phyloP scores from a whole-genome alignment of 2,113 vertebrate species.

The Mesocricetus auratus region DNA sequence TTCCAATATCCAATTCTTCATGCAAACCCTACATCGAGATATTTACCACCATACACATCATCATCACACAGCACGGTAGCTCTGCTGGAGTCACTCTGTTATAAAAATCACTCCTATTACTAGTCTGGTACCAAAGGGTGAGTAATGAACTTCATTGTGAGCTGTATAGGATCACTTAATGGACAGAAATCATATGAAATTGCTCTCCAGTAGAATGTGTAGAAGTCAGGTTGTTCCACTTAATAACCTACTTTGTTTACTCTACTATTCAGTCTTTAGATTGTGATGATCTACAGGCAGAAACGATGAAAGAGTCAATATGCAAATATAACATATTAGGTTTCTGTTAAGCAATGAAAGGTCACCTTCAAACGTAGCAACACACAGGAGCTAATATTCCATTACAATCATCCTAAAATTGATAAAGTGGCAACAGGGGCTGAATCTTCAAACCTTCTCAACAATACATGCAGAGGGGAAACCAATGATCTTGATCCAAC shows the following conservation, averaged over 20 bases:
- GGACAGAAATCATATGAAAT: constrained; percentile 63
- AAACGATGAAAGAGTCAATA: neutral
- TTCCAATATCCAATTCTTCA: constrained; percentile 56
- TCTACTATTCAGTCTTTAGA: constrained; percentile 38
- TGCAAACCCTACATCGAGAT: constrained; percentile 49
- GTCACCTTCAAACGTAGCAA: constrained; percentile 11
- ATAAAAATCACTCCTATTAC: constrained; percentile 60
- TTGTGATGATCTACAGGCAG: neutral
- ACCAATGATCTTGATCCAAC: neutral
- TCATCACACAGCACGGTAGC: constrained; percentile 41
- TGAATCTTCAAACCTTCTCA: neutral
- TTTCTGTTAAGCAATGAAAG: constrained; percentile 34
- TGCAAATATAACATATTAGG: constrained; percentile 4
- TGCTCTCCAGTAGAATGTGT: constrained; percentile 52
- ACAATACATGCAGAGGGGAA: neutral
- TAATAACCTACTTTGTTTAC: constrained; percentile 27
- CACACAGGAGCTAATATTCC: neutral
- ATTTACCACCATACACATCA: constrained; percentile 62
- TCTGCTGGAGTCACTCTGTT: constrained; percentile 35
- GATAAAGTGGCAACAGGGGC: neutral
- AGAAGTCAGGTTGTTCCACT: constrained; percentile 31
- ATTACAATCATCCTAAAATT: neutral
- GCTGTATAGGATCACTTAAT: constrained; percentile 51
- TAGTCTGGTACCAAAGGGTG: neutral
- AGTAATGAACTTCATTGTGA: constrained; percentile 59